Base-by-base conservation (phyloP, 2,797 vertebrate genomes). In the Parotocinclus haroldoi region DNA sequence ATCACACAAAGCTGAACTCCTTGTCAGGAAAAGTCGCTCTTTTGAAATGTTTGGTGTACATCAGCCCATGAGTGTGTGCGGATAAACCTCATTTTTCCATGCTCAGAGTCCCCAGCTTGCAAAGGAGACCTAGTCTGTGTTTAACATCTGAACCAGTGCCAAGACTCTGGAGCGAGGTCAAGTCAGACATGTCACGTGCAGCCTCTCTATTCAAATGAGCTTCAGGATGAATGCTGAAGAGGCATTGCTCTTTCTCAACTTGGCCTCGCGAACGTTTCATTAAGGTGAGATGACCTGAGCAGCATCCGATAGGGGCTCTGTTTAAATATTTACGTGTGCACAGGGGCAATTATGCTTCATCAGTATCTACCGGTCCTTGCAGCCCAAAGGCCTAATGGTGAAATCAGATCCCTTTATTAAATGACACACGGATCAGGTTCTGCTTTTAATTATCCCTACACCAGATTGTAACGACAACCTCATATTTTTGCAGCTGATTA, bases 311-410 rank as follows among this genome's bases (percentile, higher is more conserved):
- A 87, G 80, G 75, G 66, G 77, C 83, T 27, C 82, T 85, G 78
- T 87, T 92, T 88, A 90, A 92, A 90, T 84, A 89, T 91, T 88
- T 81, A 91, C 86, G 86, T 82, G 80, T 80, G 83, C 76, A 72
- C 79, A 42, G 3, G 54, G 66, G 77, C 83, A 85, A 89, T 91
- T 88, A 88, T 82, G 82, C 83, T 83, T 87, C 85, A 87, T 91
- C 80, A 89, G 89, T 89, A 89, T 88, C 81, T 82, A 71, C 78
- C 37, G 76, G 83, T 85, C 79, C 77, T 84, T 80, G 63, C 36
- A 37, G 77, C 79, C 76, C 40, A 45, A 72, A 46, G 70, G 80
- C 73, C 76, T 82, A 79, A 79, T 64, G 73, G 74, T 76, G 78
- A 86, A 86, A 83, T 78, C 78, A 71, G 83, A 81, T 76, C 78